Conservation (phyloP, 1,140 invertebrate genomes). For the Cepaea nemoralis region DNA sequence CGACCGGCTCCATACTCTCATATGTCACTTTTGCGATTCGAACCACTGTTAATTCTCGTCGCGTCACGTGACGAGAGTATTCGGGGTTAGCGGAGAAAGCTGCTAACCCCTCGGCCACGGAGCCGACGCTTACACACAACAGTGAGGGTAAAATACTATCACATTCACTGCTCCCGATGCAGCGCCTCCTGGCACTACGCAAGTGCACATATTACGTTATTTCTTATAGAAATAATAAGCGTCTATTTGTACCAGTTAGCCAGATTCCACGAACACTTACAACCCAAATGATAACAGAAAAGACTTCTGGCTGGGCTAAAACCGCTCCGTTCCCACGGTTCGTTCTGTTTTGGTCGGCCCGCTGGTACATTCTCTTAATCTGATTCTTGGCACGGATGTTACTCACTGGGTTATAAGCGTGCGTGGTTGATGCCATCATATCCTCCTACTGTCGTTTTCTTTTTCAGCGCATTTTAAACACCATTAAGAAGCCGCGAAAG, state of each 20-base stretch:
- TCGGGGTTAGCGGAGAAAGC: too few relatives aligned
- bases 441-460: not conserved
- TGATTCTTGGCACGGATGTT: conserved; percentile 1
- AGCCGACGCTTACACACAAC: too few relatives aligned
- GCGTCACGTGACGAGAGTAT: too few relatives aligned
- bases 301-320: not conserved
- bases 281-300: not conserved
- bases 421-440: not conserved
- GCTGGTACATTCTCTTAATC: not conserved
- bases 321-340: conserved; percentile 2
- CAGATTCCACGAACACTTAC: not conserved
- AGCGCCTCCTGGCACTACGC: too few relatives aligned
- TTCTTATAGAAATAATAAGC: not conserved
- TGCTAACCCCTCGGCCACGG: too few relatives aligned
- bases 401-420: not conserved
- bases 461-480: not conserved
- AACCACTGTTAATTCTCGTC: too few relatives aligned
- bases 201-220: not conserved
- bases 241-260: not conserved
- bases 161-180: too few relatives aligned
- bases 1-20: too few relatives aligned
- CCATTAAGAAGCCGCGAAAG: not conserved
- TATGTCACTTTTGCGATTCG: too few relatives aligned
- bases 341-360: not conserved
- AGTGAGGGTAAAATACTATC: too few relatives aligned